These are phyloP conservation scores for Nesometra sesokonis DNA, from an alignment of 35 echinoderm and acorn worm species.

Conservation along the genomic window DNA sequence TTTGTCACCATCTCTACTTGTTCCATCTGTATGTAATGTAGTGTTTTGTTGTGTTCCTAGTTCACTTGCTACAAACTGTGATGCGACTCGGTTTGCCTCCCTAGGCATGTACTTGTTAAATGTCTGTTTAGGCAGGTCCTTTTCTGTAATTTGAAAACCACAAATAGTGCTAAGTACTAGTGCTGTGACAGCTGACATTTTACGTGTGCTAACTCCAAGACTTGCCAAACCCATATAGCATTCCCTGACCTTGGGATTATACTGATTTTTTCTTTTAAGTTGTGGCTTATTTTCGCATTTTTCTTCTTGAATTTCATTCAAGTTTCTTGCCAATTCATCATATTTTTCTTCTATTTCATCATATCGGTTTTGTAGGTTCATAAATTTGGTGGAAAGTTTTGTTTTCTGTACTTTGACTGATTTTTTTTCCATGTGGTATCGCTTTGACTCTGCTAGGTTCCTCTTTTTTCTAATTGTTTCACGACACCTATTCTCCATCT, in stretches of 20 bases:
- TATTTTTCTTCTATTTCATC: neutral
- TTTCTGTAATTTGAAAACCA: neutral
- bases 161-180: neutral
- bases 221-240: neutral
- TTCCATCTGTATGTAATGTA: neutral
- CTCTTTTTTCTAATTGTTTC: neutral
- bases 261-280: neutral
- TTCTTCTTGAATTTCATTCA: neutral
- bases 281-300: neutral
- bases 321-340: neutral
- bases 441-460: neutral
- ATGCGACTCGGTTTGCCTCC: neutral
- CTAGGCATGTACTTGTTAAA: neutral
- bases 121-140: neutral
- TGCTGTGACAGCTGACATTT: neutral
- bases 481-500: neutral
- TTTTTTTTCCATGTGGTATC: neutral
- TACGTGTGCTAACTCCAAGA: neutral
- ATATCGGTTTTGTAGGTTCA: neutral
- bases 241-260: neutral
- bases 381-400: neutral
- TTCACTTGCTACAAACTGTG: neutral
- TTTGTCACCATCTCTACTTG: neutral
- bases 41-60: neutral
- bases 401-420: neutral